Evolutionary conservation across 2,113 vertebrate genomes (phyloP).

Genomic region (Neomonachus schauinslandi): DNA sequence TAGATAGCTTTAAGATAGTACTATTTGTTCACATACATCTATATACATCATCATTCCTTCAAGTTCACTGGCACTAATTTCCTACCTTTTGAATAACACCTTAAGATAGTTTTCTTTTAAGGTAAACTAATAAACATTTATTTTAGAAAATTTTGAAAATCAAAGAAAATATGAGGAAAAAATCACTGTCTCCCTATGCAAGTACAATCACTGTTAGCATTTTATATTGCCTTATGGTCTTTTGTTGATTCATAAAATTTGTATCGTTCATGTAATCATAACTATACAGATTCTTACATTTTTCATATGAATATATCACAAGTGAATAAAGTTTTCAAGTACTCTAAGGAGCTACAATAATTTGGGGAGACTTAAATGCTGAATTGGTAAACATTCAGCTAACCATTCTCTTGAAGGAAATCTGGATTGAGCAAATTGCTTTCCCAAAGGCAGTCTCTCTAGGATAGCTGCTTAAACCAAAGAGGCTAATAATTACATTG

Average conservation of each 20-base stretch:
- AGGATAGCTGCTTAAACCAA: slow-evolving; percentile 9
- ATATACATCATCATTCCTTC: background rate
- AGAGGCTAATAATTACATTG: slow-evolving; percentile 20
- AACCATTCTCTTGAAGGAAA: background rate
- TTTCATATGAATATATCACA: slow-evolving; percentile 29
- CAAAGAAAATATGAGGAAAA: slow-evolving; percentile 34
- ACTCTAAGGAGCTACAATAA: background rate
- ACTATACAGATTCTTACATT: background rate
- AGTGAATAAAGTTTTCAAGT: slow-evolving; percentile 31
- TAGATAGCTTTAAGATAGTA: background rate
- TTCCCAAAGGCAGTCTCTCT: background rate
- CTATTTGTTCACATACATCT: background rate
- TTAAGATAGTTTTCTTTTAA: background rate
- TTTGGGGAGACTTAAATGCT: background rate
- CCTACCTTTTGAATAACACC: background rate
- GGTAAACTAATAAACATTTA: background rate
- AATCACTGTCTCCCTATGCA: background rate
- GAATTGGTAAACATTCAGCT: background rate
- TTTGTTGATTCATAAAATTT: background rate
- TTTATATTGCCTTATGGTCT: slow-evolving; percentile 4
- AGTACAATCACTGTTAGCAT: background rate
- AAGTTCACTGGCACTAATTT: background rate
- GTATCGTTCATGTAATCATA: background rate
- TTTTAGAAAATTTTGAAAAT: slow-evolving; percentile 44
- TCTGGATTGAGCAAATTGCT: slow-evolving; percentile 3